Base-by-base conservation (phyloP, 2,113 vertebrate genomes). In the Apus apus region DNA sequence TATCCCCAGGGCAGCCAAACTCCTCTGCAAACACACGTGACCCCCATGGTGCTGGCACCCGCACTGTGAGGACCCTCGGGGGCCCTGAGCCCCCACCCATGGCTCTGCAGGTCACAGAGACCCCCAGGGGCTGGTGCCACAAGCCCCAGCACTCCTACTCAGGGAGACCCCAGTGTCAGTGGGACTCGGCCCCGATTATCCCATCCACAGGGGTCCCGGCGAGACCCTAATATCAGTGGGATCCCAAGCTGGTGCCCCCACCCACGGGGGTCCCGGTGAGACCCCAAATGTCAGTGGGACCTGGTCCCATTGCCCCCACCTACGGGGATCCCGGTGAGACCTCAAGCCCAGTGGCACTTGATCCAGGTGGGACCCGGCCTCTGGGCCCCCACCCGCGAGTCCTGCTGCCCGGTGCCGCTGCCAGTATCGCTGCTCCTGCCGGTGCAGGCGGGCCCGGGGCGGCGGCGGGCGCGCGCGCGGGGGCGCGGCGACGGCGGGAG, bases 401-500 rank as follows among this genome's bases (percentile, higher is more conserved):
- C 23, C 50, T 22, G 50, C 23, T 23, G 48, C 20, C 45, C 48
- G 48, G 21, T 50, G 48, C 50, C 50, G 40, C 13, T 45, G 29
- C 18, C 58, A 26, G 6, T 62, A 46, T 30, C 17, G 43, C 3
- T 43, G 53, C 34, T 16, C 34, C 5, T 62, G 40, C 20, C 83
- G 76, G 30, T 43, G 60, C 25, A 14, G 94, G 73, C 91, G 56
- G 91, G 26, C 70, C 32, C 95, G 88, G 83, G 38, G 81, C 73
- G 93, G 91, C 72, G 82, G 17, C 36, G 53, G 36, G 90, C 29
- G 90, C 94, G 93, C 76, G 94, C 95, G 95, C 65, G 53, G 34
- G 58, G 84, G 75, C 89, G 89, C 82, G 75, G 93, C 91, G 89
- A 82, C 85, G 80, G 89, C 87, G 96, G 73, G 62, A 11, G 91